Evolutionary conservation across 2,888 invertebrate species (phyloP).

Genomic region (Eulithis prunata): DNA sequence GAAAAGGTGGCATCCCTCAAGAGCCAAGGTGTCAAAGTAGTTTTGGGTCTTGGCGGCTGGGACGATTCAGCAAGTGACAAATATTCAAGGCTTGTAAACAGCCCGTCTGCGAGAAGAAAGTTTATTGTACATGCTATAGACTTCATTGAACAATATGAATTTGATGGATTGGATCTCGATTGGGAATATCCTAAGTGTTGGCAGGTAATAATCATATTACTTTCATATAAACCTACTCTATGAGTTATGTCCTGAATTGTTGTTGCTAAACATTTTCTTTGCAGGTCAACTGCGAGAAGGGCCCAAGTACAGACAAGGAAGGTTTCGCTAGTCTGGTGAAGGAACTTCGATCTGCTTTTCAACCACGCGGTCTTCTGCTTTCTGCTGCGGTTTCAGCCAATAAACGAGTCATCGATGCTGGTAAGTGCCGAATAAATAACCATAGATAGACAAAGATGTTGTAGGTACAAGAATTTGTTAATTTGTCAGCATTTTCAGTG

Average conservation of each 20-base stretch:
- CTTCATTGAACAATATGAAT: conserved; percentile 91
- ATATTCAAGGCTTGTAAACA: conserved; percentile 92
- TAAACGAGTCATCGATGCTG: conserved; percentile 92
- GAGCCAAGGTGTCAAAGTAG: conserved; percentile 89
- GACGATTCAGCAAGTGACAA: conserved; percentile 96
- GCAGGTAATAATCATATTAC: conserved; percentile 84
- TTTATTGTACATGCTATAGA: conserved; percentile 90
- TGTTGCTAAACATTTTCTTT: conserved; percentile 23
- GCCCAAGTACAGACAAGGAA: conserved; percentile 91
- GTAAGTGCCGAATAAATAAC: conserved; percentile 58
- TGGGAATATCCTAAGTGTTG: conserved; percentile 98
- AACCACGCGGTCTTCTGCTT: conserved; percentile 88
- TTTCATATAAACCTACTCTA: background rate
- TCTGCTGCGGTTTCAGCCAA: conserved; percentile 95
- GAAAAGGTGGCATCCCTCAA: conserved; percentile 92
- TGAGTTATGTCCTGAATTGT: background rate
- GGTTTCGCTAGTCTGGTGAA: conserved; percentile 90
- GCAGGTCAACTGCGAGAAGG: conserved; percentile 92
- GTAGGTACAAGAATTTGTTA: too few species aligned
- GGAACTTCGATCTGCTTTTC: conserved; percentile 89
- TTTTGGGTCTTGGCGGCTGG: conserved; percentile 97
- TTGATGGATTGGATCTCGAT: conserved; percentile 96
- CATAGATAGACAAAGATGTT: background rate
- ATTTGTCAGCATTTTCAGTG: background rate
- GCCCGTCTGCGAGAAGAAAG: conserved; percentile 86